Evolutionary conservation across 2,888 invertebrate species (phyloP), one percentile per base, ranked within the genome.

Genomic region (Epicampocera succincta): DNA sequence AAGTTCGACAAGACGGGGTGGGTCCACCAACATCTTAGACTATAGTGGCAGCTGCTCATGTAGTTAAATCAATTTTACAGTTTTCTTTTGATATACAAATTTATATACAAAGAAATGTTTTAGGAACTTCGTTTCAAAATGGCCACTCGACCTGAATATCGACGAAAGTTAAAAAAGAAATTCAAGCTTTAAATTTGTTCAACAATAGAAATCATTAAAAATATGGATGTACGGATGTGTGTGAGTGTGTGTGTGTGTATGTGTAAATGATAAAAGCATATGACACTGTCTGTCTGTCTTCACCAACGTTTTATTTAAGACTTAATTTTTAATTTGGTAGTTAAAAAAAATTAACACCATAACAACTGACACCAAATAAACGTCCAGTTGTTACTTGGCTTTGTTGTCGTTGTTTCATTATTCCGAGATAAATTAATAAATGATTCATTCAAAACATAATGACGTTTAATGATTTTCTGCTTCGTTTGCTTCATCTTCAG

Each of bases 331-430:
- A 74, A 48, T 48, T 60, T 74, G 79, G 44, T 50, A 33, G 33
- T 33, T 33, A 65, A 56, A 69, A 80, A 71, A 75, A 80, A 80
- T 80, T 80, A 80, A 71, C 80, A 75, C 71, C 66, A 44, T 58
- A 75, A 60, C 42, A 58, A 50, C 56, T 65, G 52, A 25, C 48
- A 52, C 44, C 63, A 54, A 44, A 29, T 54, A 46, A 17, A 8
- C 38, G 12, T 33, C 15, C 46, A 46, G 33, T 33, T 33, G 33
- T 33, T 33, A 33, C 6, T 33, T 33, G 33, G 1, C 33, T 33
- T 60, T 63, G 6, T 61, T 44, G 42, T 46, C 40, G 3, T 38
- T 60, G 12, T 58, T 50, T 46, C 4, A 8, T 46, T 46, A 17
- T n/a, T 9, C 42, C 15, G 44, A 48, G 40, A 63, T 63, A 74